Conservation (phyloP, 2,797 vertebrate species). For the Chloroceryle amazona region DNA sequence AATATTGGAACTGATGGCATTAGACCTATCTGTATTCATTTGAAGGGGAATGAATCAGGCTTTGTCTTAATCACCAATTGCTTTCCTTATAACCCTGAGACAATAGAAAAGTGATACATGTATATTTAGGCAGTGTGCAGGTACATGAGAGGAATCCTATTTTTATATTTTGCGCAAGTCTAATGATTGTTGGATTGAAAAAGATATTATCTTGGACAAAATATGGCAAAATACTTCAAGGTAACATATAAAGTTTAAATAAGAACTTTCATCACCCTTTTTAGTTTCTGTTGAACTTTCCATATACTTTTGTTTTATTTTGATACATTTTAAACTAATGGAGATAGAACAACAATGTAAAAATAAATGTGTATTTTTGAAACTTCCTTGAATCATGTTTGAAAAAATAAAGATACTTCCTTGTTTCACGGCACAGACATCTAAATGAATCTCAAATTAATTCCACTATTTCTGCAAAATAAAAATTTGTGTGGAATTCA, state of each 20-base stretch:
- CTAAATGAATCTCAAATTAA: not conserved
- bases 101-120: not conserved
- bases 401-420: not conserved
- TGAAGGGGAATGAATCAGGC: not conserved
- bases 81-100: not conserved
- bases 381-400: not conserved
- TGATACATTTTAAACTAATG: not conserved
- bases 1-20: not conserved
- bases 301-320: not conserved
- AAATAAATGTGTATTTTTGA: not conserved
- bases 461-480: not conserved
- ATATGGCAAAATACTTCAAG: not conserved
- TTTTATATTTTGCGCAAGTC: not conserved
- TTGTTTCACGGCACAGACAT: not conserved
- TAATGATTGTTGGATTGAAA: not conserved
- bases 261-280: not conserved
- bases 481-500: not conserved
- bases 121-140: not conserved
- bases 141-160: not conserved
- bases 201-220: not conserved
- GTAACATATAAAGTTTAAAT: not conserved
- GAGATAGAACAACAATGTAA: not conserved
- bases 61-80: not conserved
- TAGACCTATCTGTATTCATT: not conserved
- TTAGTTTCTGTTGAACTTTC: not conserved